These are phyloP conservation scores for Premnoplex brunnescens DNA, from an alignment of 2,797 vertebrate species.

Conservation along the genomic window DNA sequence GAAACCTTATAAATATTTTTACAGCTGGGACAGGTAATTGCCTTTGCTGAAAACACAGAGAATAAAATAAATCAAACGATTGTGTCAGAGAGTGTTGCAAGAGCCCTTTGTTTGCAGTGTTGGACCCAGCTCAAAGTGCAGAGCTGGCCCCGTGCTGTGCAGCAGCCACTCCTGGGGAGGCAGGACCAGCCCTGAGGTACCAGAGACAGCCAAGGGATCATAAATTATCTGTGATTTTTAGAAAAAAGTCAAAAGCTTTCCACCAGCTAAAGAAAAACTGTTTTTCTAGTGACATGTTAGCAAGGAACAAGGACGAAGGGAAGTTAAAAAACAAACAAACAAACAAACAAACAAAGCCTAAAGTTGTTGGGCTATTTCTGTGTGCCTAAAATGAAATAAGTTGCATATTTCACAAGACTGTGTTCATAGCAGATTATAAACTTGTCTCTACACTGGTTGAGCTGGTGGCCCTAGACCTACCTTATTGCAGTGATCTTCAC, in stretches of 20 bases:
- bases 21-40: conserved; percentile 33
- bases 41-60: neutral
- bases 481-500: neutral
- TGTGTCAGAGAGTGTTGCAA: neutral
- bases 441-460: neutral
- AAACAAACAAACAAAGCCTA: too few relatives aligned
- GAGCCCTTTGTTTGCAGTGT: neutral
- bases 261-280: neutral
- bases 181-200: neutral
- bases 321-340: rapidly evolving
- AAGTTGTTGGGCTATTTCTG: neutral
- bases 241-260: neutral
- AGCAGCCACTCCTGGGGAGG: neutral
- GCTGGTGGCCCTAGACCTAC: neutral
- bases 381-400: neutral
- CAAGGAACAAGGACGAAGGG: neutral
- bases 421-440: neutral
- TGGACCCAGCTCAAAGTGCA: neutral
- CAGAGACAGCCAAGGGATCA: neutral
- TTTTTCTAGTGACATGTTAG: neutral
- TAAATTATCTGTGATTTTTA: neutral
- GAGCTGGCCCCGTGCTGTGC: neutral
- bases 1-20: conserved; percentile 23
- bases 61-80: neutral
- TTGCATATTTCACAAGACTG: neutral